phyloP scores from a whole-genome alignment of 2,113 vertebrate species.

The Aptenodytes forsteri region DNA sequence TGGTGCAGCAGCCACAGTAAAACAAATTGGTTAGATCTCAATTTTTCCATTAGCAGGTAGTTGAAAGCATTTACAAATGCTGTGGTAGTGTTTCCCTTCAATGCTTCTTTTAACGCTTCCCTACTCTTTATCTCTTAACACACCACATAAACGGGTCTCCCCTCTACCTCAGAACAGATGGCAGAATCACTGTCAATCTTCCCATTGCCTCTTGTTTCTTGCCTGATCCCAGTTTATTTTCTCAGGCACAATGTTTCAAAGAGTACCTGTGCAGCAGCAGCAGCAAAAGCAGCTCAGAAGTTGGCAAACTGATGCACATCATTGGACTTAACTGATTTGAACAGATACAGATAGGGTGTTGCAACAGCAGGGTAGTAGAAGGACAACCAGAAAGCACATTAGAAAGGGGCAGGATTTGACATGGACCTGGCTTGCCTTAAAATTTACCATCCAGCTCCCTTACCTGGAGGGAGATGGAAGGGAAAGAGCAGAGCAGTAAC shows the following conservation, averaged over 20 bases:
- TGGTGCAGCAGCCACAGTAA: neutral
- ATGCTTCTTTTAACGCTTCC: neutral
- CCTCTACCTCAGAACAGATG: neutral
- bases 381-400: neutral
- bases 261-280: neutral
- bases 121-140: neutral
- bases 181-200: neutral
- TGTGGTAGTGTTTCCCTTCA: neutral
- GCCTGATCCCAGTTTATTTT: neutral
- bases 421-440: neutral
- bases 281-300: neutral
- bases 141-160: neutral
- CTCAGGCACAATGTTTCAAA: neutral
- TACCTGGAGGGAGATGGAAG: neutral
- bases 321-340: accelerated
- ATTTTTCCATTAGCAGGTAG: neutral
- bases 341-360: neutral
- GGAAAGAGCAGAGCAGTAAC: neutral
- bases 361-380: neutral
- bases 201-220: neutral
- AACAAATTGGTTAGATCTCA: neutral
- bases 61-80: neutral
- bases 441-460: neutral
- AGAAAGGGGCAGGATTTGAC: neutral
- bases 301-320: neutral